Conservation (phyloP, 2,113 vertebrate species). For the Actenoides lindsayi region DNA sequence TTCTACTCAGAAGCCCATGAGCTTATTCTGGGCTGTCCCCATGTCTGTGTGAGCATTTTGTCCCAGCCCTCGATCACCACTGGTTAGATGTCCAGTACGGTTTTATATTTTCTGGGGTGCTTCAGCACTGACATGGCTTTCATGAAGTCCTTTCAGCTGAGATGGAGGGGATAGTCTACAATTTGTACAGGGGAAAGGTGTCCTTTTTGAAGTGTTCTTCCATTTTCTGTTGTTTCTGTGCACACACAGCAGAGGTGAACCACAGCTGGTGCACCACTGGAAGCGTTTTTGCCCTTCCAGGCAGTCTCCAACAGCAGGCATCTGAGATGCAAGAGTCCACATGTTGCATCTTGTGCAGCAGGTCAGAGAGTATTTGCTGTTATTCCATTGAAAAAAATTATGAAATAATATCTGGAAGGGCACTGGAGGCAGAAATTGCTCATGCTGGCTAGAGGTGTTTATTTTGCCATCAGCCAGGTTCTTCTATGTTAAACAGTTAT, state of each 20-base stretch:
- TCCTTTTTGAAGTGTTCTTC: not conserved
- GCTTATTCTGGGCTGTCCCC: not conserved
- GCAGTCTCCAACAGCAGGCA: not conserved
- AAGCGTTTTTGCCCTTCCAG: not conserved
- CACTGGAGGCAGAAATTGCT: not conserved
- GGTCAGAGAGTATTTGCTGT: not conserved
- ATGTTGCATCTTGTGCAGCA: not conserved
- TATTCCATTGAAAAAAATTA: not conserved
- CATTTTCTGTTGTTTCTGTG: not conserved
- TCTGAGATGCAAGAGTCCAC: not conserved
- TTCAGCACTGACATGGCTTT: not conserved
- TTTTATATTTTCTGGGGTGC: not conserved
- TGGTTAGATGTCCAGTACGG: not conserved
- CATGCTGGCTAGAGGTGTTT: not conserved
- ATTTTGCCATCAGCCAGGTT: slow-evolving; percentile 2
- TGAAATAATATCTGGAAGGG: not conserved
- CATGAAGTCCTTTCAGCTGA: not conserved
- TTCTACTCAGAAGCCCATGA: not conserved
- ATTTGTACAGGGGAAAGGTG: not conserved
- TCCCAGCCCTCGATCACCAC: not conserved
- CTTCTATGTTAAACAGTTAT: not conserved
- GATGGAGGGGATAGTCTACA: not conserved
- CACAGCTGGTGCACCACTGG: not conserved
- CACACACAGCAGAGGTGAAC: not conserved
- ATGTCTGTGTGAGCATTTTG: not conserved